Conservation (phyloP, 2,113 vertebrate species). For the Castor canadensis region DNA sequence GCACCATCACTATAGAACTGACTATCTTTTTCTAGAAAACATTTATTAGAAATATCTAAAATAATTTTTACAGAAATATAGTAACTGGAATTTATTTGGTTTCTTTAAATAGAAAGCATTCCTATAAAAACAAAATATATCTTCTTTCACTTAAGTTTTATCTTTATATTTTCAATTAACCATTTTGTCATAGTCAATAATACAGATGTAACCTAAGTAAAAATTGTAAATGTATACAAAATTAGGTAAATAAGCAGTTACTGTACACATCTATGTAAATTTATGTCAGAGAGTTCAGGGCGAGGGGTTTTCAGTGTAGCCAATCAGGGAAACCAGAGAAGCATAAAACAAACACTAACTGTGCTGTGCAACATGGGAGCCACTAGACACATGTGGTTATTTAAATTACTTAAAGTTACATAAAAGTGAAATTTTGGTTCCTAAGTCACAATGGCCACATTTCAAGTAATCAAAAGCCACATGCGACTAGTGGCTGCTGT, state of each 20-base stretch:
- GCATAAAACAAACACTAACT: neutral
- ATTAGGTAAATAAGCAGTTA: neutral
- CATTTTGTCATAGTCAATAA: constrained; percentile 5
- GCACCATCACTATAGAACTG: neutral
- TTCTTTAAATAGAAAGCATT: constrained; percentile 16
- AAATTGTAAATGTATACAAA: neutral
- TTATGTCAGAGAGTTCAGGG: neutral
- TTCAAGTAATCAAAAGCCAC: neutral
- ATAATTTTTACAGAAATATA: neutral
- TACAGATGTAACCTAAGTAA: neutral
- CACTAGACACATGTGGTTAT: neutral
- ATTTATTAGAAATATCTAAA: neutral
- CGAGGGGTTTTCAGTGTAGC: too few relatives aligned
- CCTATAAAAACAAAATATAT: constrained; percentile 15
- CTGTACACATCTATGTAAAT: neutral
- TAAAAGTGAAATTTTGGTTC: constrained; percentile 31
- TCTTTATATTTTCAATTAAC: constrained; percentile 36
- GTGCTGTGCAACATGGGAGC: neutral
- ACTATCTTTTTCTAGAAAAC: neutral
- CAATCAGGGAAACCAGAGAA: neutral
- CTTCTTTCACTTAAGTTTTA: constrained; percentile 16
- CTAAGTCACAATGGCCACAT: neutral
- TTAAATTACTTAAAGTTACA: neutral
- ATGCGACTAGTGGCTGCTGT: neutral
- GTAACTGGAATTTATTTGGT: neutral